Percentiles rank a stretch among this genome's conserved stretches.
These are phyloP conservation scores for Galleria mellonella DNA, from an alignment of 1,140 invertebrate genomes.

Conservation along the genomic window DNA sequence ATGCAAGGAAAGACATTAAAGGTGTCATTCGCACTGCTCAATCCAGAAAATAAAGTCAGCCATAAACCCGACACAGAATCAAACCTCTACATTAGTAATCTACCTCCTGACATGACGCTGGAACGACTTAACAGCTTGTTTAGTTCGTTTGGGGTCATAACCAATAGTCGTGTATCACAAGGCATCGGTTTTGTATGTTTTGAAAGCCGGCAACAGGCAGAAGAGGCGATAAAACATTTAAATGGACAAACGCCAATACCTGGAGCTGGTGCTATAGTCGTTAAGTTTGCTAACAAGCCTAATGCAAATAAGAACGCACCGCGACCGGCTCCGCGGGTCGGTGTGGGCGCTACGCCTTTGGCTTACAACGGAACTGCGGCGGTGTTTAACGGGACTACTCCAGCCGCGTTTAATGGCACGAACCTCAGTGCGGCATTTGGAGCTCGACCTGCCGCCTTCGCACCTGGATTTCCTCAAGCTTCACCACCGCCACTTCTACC, in stretches of 20 bases:
- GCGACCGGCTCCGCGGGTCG: conserved; percentile 34
- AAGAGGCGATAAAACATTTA: conserved; percentile 67
- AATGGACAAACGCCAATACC: conserved; percentile 60
- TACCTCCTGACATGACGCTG: conserved; percentile 68
- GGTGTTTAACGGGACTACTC: conserved; percentile 47
- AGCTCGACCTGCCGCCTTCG: conserved; percentile 44
- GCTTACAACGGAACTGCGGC: conserved; percentile 52
- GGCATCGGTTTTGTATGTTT: conserved; percentile 71
- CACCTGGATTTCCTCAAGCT: conserved; percentile 53
- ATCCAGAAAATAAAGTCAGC: conserved; percentile 67
- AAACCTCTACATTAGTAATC: conserved; percentile 70
- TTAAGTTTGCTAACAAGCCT: conserved; percentile 72
- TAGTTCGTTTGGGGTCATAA: conserved; percentile 59
- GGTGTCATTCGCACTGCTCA: conserved; percentile 70
- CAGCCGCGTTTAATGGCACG: conserved; percentile 50
- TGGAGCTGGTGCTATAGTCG: conserved; percentile 57
- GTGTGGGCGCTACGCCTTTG: conserved; percentile 30
- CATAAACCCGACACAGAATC: conserved; percentile 68
- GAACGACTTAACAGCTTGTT: conserved; percentile 64
- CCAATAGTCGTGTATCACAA: conserved; percentile 67
- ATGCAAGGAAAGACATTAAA: conserved; percentile 72
- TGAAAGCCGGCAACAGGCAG: conserved; percentile 60
- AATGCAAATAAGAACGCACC: conserved; percentile 51
- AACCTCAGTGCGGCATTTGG: conserved; percentile 53
- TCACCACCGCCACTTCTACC: conserved; percentile 63